phyloP scores from a whole-genome alignment of 1,140 invertebrate genomes.

The Formica exsecta region DNA sequence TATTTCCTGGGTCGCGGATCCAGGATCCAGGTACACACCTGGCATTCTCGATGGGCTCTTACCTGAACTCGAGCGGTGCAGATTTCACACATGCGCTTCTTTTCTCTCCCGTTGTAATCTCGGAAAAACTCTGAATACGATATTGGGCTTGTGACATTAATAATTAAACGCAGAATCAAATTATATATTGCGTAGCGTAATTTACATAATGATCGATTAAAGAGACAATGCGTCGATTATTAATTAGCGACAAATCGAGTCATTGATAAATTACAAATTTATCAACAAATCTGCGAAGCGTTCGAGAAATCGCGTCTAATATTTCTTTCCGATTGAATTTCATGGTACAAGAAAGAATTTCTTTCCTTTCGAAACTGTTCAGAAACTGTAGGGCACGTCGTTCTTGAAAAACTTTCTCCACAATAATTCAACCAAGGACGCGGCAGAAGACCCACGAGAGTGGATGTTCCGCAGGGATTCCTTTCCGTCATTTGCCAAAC shows the following conservation, averaged over 20 bases:
- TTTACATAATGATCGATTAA: slow-evolving; percentile 21
- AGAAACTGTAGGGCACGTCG: slow-evolving; percentile 19
- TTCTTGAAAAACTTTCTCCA: slow-evolving; percentile 75
- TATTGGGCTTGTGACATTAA: background rate
- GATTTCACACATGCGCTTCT: slow-evolving; percentile 61
- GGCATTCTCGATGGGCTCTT: slow-evolving; percentile 77
- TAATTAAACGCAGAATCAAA: slow-evolving; percentile 7
- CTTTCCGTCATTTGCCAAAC: slow-evolving; percentile 78
- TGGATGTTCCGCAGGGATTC: slow-evolving; percentile 69
- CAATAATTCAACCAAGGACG: slow-evolving; percentile 76
- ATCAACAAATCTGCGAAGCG: slow-evolving; percentile 17
- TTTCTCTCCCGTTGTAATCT: slow-evolving; percentile 17
- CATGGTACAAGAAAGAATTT: slow-evolving; percentile 21
- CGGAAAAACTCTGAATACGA: background rate
- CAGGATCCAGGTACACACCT: slow-evolving; percentile 77
- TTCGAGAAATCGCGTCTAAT: slow-evolving; percentile 53
- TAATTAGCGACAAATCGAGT: slow-evolving; percentile 16
- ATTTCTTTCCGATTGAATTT: slow-evolving; percentile 63
- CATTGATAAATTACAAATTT: too few species aligned
- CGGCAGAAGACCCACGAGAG: background rate
- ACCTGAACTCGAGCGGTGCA: slow-evolving; percentile 74
- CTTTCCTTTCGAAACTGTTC: slow-evolving; percentile 5
- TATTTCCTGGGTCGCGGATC: slow-evolving; percentile 73
- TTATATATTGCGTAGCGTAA: background rate
- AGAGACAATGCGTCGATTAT: slow-evolving; percentile 4